Evolutionary conservation across 1,140 invertebrate species (phyloP).

Genomic region (Apis cerana): DNA sequence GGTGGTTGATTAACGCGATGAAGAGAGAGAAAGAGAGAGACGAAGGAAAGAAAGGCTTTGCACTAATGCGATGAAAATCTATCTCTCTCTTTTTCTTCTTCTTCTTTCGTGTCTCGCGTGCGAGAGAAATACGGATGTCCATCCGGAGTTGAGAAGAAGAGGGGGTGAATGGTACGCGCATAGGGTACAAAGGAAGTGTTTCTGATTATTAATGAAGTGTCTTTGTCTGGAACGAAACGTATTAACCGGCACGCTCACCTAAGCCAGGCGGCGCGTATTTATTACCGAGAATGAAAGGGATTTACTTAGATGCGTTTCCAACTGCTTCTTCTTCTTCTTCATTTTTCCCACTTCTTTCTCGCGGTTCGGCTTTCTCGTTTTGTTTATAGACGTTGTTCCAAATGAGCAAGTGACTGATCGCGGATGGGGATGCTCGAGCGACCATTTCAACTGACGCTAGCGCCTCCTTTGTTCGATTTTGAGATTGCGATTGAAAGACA

Average conservation of each 20-base stretch:
- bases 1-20: conserved; percentile 56
- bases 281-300: conserved; percentile 62
- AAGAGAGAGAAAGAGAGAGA: too few relatives aligned
- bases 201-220: conserved; percentile 76
- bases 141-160: neutral
- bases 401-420: too few relatives aligned
- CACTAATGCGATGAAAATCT: conserved; percentile 53
- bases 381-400: too few relatives aligned
- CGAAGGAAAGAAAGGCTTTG: too few relatives aligned
- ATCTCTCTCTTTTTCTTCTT: neutral
- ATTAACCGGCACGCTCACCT: conserved; percentile 63
- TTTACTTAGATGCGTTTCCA: conserved; percentile 50
- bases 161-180: neutral
- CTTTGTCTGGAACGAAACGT: conserved; percentile 70
- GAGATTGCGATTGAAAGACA: too few relatives aligned
- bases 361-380: neutral
- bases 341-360: neutral
- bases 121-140: neutral
- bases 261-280: conserved; percentile 55
- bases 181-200: conserved; percentile 67
- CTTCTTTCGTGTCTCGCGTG: too few relatives aligned
- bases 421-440: too few relatives aligned
- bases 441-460: too few relatives aligned
- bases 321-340: neutral
- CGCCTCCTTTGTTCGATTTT: too few relatives aligned